Conservation (phyloP, 1,140 invertebrate genomes). For the Trichonephila inaurata region DNA sequence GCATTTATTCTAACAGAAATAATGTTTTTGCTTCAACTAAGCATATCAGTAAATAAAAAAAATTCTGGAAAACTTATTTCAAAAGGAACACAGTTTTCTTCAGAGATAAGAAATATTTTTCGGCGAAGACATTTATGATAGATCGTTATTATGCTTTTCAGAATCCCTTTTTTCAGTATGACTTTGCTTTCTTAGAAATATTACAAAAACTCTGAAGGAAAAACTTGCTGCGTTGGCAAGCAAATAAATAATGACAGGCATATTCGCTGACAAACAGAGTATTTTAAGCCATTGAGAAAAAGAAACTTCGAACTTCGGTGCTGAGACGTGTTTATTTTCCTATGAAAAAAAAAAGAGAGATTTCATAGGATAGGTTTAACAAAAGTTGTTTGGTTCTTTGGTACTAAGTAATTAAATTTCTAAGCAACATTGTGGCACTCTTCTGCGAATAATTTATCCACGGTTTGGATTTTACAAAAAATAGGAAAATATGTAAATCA, state of each 20-base stretch:
- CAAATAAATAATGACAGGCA: conserved; percentile 21
- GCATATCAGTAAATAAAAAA: neutral
- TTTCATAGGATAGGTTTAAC: neutral
- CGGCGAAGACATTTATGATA: neutral
- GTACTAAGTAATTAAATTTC: too few relatives aligned
- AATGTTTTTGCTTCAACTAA: too few relatives aligned
- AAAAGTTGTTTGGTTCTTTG: neutral
- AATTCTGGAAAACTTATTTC: neutral
- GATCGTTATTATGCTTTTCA: conserved; percentile 18
- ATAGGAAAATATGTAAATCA: too few relatives aligned
- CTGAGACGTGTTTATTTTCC: neutral
- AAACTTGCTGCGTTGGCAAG: conserved; percentile 20
- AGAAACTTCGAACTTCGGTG: neutral
- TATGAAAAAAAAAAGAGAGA: neutral
- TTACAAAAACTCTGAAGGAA: conserved; percentile 1
- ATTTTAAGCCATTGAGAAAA: conserved; percentile 20
- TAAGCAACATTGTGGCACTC: too few relatives aligned
- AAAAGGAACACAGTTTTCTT: neutral
- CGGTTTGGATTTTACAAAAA: too few relatives aligned
- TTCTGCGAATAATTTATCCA: too few relatives aligned
- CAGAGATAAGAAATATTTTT: conserved; percentile 9
- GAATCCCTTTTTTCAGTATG: neutral
- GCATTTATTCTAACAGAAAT: too few relatives aligned
- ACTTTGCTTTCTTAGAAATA: conserved; percentile 15
- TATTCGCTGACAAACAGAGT: conserved; percentile 38